A percentile compares a stretch with the other conserved stretches of the same genome.
These are phyloP conservation scores for Notospermus geniculatus DNA, from an alignment of 1,140 invertebrate species.

Conservation along the genomic window DNA sequence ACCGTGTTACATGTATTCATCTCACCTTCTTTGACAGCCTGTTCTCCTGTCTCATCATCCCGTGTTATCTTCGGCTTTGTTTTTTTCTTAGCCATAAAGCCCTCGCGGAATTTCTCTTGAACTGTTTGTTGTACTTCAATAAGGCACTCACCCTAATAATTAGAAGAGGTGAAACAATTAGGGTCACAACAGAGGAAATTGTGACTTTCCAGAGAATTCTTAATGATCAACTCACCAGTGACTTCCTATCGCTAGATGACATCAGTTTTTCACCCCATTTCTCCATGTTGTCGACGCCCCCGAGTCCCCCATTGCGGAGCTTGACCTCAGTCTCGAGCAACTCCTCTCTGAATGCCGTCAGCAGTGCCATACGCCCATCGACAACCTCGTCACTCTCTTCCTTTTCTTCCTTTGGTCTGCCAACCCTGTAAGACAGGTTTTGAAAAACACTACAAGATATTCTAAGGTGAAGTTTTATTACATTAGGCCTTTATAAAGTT, in stretches of 20 bases:
- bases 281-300: slow-evolving; percentile 48
- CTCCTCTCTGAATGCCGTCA: slow-evolving; percentile 30
- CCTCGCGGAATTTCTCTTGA: slow-evolving; percentile 45
- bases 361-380: background rate
- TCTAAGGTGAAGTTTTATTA: too few species aligned
- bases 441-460: too few species aligned
- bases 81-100: slow-evolving; percentile 44
- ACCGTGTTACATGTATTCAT: too few species aligned
- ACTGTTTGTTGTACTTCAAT: slow-evolving; percentile 38
- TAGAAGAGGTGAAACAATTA: too few species aligned
- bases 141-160: slow-evolving; percentile 39
- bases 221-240: slow-evolving; percentile 33
- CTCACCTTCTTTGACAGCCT: slow-evolving; percentile 5
- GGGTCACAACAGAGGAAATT: too few species aligned
- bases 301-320: slow-evolving; percentile 50
- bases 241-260: slow-evolving; percentile 31
- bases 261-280: slow-evolving; percentile 44
- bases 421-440: too few species aligned
- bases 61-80: slow-evolving; percentile 28
- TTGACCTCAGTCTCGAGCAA: slow-evolving; percentile 41
- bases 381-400: slow-evolving; percentile 1
- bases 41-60: slow-evolving; percentile 23
- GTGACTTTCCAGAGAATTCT: too few species aligned
- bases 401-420: background rate
- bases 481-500: too few species aligned